phyloP scores from a whole-genome alignment of 2,888 invertebrate genomes.

The Zygothrica quintamaculata region DNA sequence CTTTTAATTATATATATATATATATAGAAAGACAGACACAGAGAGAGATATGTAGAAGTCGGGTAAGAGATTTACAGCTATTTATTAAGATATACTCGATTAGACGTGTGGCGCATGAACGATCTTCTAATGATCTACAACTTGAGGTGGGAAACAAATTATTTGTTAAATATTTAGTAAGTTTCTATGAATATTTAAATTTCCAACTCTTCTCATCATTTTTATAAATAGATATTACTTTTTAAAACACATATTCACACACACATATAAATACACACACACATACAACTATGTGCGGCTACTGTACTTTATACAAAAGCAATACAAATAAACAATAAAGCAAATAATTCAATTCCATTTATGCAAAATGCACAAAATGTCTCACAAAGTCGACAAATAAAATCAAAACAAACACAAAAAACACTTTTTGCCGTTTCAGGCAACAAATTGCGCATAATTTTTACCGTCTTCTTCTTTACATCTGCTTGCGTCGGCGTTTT shows the following conservation, averaged over 20 bases:
- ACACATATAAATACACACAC: no score
- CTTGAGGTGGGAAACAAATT: no score
- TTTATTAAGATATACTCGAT: conserved; percentile 1
- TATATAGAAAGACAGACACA: no score
- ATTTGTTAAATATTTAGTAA: no score
- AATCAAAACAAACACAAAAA: conserved; percentile 16
- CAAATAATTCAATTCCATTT: conserved; percentile 33
- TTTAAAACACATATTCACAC: no score
- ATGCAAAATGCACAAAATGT: conserved; percentile 46
- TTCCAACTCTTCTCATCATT: no score
- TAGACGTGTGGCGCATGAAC: neutral
- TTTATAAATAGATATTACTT: no score
- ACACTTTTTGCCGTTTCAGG: conserved; percentile 21
- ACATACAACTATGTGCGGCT: no score
- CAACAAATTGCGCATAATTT: conserved; percentile 37
- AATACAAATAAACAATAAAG: conserved; percentile 3
- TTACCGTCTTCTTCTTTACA: conserved; percentile 29
- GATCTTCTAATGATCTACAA: no score
- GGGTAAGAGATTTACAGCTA: conserved; percentile 27
- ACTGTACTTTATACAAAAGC: no score
- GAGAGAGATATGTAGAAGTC: conserved; percentile 1
- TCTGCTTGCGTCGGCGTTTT: conserved; percentile 68
- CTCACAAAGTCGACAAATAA: conserved; percentile 9
- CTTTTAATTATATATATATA: conserved; percentile 33
- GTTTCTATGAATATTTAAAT: no score